Evolutionary conservation across 1,140 invertebrate species (phyloP).

Genomic region (Drusus annulatus): DNA sequence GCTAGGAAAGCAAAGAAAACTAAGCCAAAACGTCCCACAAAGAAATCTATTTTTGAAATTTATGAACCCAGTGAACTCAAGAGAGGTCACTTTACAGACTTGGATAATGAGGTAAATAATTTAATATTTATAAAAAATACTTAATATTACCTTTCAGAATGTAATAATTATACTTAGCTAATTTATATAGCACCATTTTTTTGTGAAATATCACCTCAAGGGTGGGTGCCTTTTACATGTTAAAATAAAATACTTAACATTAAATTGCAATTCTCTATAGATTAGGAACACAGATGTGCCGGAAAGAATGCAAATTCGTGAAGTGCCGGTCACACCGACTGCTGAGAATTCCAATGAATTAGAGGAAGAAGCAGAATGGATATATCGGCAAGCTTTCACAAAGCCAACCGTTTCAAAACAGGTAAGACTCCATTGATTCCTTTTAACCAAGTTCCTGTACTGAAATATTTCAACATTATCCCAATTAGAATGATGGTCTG

Average conservation of each 20-base stretch:
- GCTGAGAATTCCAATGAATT: conserved; percentile 90
- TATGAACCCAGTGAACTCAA: conserved; percentile 98
- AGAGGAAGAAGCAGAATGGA: conserved; percentile 97
- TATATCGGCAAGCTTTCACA: conserved; percentile 94
- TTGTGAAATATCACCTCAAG: no score
- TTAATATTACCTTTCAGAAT: no score
- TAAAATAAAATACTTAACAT: no score
- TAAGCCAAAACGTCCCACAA: conserved; percentile 83
- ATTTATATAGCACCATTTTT: no score
- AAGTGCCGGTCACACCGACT: conserved; percentile 88
- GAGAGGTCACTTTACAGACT: conserved; percentile 94
- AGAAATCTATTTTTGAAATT: conserved; percentile 94
- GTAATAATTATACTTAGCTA: no score
- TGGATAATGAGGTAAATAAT: conserved; percentile 87
- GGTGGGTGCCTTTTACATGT: no score
- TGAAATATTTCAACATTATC: no score
- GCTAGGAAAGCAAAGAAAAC: conserved; percentile 74
- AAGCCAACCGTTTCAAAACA: conserved; percentile 86
- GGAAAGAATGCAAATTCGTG: conserved; percentile 92
- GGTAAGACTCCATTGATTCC: conserved; percentile 63
- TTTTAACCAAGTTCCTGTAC: no score
- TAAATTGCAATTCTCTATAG: conserved; percentile 61
- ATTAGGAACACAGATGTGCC: conserved; percentile 92
- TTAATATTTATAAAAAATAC: no score
- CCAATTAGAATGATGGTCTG: no score